Percentiles rank a stretch among this genome's conserved stretches.
phyloP scores from a whole-genome alignment of 1,140 invertebrate genomes.

The Aphis gossypii region DNA sequence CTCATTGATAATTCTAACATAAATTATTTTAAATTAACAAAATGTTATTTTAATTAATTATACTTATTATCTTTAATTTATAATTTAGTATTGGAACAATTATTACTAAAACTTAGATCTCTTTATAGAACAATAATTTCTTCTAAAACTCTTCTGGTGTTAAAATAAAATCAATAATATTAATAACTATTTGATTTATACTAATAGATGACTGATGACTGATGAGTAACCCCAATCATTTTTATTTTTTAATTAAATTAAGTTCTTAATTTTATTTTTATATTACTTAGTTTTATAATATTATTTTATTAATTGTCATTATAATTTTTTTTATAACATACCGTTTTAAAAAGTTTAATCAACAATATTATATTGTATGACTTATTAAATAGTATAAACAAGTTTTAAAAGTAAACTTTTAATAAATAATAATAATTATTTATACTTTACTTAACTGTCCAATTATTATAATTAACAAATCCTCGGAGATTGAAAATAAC shows the following conservation, averaged over 20 bases:
- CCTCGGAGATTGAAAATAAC: not conserved
- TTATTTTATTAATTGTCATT: not conserved
- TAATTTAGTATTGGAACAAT: not conserved
- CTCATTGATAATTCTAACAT: not conserved
- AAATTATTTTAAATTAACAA: not conserved
- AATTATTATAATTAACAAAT: conserved; percentile 22
- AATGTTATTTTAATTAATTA: not conserved
- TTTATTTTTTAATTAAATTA: not conserved
- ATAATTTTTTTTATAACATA: not conserved
- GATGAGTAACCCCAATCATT: not conserved
- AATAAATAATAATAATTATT: conserved; percentile 13
- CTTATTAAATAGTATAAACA: not conserved
- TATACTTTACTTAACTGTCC: not conserved
- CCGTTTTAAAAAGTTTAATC: not conserved
- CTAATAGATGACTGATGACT: not conserved
- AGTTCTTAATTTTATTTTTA: not conserved
- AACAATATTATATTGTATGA: not conserved
- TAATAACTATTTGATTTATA: not conserved
- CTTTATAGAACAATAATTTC: not conserved
- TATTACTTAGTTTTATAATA: not conserved
- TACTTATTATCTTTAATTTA: not conserved
- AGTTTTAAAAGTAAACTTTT: not conserved
- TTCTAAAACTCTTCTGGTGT: not conserved
- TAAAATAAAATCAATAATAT: not conserved
- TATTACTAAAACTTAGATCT: not conserved